Evolutionary conservation across 2,888 invertebrate species (phyloP), one percentile per base, ranked within the genome.

Genomic region (Euplexia lucipara): DNA sequence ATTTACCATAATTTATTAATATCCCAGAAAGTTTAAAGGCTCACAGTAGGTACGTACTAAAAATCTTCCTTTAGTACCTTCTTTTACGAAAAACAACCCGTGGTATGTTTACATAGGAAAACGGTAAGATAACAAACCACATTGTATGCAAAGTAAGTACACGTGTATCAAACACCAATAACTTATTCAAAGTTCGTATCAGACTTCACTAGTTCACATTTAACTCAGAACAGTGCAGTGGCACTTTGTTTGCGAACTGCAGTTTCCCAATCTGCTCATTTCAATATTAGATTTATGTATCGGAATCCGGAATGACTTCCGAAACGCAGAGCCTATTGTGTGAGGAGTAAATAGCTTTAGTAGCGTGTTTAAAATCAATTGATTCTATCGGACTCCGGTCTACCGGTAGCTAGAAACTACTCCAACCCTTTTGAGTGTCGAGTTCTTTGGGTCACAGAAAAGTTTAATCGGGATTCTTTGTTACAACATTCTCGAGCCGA

Each of bases 261-360:
- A 77, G 65, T 76, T 74, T 49, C 51, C 51, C 35, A 65, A 78
- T 64, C 78, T 42, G 66, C 53, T 56, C 67, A 64, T 51, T 74
- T 56, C 60, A 61, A 78, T 78, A 68, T 51, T 60, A 68, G 68
- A 68, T 78, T 75, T 75, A 75, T 78, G 62, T 60, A 47, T 53
- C 35, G 39, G 56, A 57, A 48, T 60, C 58, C 34, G 42, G 52
- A 42, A 44, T 18, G 58, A 57, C 62, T 53, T 78, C 48, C 51
- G 26, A 37, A 62, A 62, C 52, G 44, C 14, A 59, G 52, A 32
- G 61, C 35, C 61, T 34, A 65, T 74, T 75, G 70, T 70, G 37
- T 53, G 57, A 54, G 37, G 9, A 52, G 48, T 65, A 75, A 52
- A 64, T 57, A 49, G 49, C 37, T 75, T 42, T 45, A 42, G 58